Evolutionary conservation across 2,113 vertebrate species (phyloP).

Genomic region (Polypterus senegalus): DNA sequence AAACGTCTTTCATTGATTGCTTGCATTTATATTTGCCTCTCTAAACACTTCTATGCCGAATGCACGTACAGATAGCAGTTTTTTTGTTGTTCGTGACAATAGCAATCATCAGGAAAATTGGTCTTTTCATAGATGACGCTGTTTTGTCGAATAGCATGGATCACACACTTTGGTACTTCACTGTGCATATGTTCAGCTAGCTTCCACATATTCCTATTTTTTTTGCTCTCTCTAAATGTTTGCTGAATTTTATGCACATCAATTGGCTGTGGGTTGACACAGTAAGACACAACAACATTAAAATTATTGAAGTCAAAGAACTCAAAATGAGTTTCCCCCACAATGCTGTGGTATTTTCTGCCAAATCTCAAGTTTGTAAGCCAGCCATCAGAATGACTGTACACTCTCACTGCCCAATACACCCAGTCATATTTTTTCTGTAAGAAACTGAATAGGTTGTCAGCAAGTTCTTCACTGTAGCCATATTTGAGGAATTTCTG

Average conservation of each 20-base stretch:
- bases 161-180: slow-evolving; percentile 42
- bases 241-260: slow-evolving; percentile 44
- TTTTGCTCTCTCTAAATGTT: slow-evolving; percentile 40
- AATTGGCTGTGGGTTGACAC: slow-evolving; percentile 39
- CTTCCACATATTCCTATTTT: slow-evolving; percentile 47
- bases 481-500: slow-evolving; percentile 33
- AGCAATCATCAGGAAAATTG: slow-evolving; percentile 50
- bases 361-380: slow-evolving; percentile 59
- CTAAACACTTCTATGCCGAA: slow-evolving; percentile 31
- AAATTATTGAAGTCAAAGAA: slow-evolving; percentile 47
- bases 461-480: slow-evolving; percentile 31
- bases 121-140: slow-evolving; percentile 51
- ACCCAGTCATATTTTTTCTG: slow-evolving; percentile 59
- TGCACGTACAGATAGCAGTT: slow-evolving; percentile 46
- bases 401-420: slow-evolving; percentile 51
- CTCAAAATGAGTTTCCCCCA: slow-evolving; percentile 37
- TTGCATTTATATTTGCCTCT: too few species aligned
- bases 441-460: slow-evolving; percentile 35
- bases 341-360: slow-evolving; percentile 46
- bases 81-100: slow-evolving; percentile 49
- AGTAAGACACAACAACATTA: slow-evolving; percentile 53
- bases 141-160: slow-evolving; percentile 52
- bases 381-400: slow-evolving; percentile 38
- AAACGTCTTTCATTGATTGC: too few species aligned
- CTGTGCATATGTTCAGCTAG: slow-evolving; percentile 37